Evolutionary conservation across 2,888 invertebrate species (phyloP), one percentile per base, ranked within the genome.

Genomic region (Eutolmus rufibarbis): DNA sequence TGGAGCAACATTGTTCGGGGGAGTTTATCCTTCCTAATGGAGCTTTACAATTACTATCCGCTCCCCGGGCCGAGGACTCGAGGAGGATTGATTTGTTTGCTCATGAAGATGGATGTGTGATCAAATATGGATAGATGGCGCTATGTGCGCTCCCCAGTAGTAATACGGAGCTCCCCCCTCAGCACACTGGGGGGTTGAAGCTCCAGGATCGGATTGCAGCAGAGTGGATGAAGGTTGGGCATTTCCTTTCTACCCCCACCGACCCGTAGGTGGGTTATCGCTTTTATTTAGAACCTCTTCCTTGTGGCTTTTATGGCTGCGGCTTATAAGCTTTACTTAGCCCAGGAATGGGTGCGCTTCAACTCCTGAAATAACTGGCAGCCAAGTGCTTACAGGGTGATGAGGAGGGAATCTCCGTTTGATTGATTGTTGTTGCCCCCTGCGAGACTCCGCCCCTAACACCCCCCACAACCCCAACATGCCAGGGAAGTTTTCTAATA

Each of bases 61-160:
- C 34, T 57, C 34, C 51, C 34, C 40, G 37, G 37, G 40, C 12
- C 23, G 66, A 66, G 66, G 66, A 40, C 34, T 84, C 43, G 66
- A 74, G 84, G 16, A 84, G 84, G 84, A 84, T 84, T 84, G 84
- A 84, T 84, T 84, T 84, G 84, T 84, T 84, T 84, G 51, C 84
- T 84, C 66, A 84, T 84, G 84, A 84, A 66, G 66, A 84, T 66
- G 66, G 66, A 84, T 84, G 84, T 84, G 84, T 84, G 84, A 84
- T 84, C 84, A 84, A 84, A 57, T 84, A 74, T 74, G 84, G 84
- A 84, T 74, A 23, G 46, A 74, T 57, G 84, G 23, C 19, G 16
- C 37, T 66, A 74, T 74, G 66, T 57, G 84, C 14, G 23, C 43
- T n/a, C 74, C 23, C 3, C 16, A 40, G 28, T 46, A 23, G 43